These are phyloP conservation scores for Ariopsis seemanni DNA, from an alignment of 2,113 vertebrate genomes.

Conservation along the genomic window DNA sequence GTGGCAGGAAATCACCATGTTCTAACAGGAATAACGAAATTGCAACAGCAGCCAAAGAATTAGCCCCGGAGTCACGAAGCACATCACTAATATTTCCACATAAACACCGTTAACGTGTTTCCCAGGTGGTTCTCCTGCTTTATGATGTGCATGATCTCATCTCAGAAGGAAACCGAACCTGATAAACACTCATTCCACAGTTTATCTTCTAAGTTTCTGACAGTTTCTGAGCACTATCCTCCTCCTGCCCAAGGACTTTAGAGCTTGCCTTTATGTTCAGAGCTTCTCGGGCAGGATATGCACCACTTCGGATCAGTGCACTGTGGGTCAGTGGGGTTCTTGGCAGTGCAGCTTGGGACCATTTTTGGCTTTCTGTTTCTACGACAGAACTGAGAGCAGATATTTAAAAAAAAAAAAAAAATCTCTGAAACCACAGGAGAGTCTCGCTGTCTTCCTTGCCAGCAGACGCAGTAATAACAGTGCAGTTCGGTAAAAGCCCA, in stretches of 20 bases:
- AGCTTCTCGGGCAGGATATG: neutral
- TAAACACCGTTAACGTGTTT: neutral
- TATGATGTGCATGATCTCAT: no score
- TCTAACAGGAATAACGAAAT: no score
- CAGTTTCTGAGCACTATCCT: neutral
- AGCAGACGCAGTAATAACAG: neutral
- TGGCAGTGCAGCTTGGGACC: neutral
- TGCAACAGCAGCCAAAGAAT: neutral
- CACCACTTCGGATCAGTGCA: neutral
- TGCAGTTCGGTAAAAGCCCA: neutral
- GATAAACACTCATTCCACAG: neutral
- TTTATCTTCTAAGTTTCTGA: neutral
- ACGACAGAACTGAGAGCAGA: conserved; percentile 4
- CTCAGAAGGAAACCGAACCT: neutral
- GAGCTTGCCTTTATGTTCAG: neutral
- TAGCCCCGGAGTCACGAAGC: no score
- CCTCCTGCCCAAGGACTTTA: neutral
- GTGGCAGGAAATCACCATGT: no score
- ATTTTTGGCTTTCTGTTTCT: neutral
- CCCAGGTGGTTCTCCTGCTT: neutral
- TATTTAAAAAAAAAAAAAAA: neutral
- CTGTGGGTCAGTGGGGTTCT: neutral
- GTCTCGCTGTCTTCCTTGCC: neutral
- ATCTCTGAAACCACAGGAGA: neutral
- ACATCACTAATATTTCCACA: neutral